Evolutionary conservation across 2,113 vertebrate genomes (phyloP).

Genomic region (Loxodonta africana): DNA sequence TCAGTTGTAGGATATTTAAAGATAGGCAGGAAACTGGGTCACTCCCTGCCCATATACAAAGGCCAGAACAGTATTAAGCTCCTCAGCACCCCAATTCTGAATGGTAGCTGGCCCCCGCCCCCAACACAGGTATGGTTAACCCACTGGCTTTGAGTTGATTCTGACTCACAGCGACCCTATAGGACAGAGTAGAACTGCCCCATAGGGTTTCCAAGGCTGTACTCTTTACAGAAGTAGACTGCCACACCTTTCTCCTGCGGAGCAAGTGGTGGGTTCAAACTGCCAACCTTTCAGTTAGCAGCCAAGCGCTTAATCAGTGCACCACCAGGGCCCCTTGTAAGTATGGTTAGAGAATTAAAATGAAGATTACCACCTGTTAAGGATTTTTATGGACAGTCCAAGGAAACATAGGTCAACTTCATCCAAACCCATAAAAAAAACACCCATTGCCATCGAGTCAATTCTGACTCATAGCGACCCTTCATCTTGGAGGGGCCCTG

Average conservation of each 20-base stretch:
- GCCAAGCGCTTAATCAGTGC: too few species aligned
- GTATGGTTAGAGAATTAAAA: conserved; percentile 2
- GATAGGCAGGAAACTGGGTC: not conserved
- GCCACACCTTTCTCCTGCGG: too few species aligned
- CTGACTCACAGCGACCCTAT: too few species aligned
- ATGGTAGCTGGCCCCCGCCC: not conserved
- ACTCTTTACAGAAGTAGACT: too few species aligned
- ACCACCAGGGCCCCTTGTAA: not conserved
- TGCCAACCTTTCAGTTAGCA: too few species aligned
- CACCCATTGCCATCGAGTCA: too few species aligned
- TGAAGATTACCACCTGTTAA: not conserved
- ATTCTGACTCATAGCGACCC: too few species aligned
- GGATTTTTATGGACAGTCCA: not conserved
- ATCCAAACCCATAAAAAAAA: not conserved
- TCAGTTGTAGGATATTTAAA: conserved; percentile 39
- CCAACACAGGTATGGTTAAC: not conserved
- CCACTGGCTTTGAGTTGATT: too few species aligned
- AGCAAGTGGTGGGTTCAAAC: too few species aligned
- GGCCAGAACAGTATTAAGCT: not conserved
- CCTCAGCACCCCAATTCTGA: not conserved
- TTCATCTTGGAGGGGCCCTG: not conserved
- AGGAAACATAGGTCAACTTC: not conserved
- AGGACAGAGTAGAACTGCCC: too few species aligned
- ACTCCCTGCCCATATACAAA: not conserved
- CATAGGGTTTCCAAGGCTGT: too few species aligned